Percentiles rank a stretch among this genome's conserved stretches.
Conservation (phyloP, 2,797 vertebrate genomes). For the Protosalanx chinensis region DNA sequence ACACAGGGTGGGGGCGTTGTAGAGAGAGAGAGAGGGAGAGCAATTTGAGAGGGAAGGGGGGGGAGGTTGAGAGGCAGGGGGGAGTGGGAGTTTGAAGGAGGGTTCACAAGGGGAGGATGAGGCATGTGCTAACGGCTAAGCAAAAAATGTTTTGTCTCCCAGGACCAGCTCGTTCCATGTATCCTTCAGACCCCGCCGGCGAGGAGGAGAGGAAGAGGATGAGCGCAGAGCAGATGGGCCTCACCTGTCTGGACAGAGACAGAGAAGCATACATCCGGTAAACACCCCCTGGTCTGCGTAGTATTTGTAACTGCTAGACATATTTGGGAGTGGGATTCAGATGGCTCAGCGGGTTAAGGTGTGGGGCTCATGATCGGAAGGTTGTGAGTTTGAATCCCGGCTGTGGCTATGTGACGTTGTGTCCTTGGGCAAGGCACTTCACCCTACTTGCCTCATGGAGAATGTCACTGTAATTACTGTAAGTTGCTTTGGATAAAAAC, state of each 20-base stretch:
- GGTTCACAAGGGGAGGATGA: conserved; percentile 9
- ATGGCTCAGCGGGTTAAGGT: too few species aligned
- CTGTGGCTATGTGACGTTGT: too few species aligned
- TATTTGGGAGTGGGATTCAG: too few species aligned
- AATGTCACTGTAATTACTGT: too few species aligned
- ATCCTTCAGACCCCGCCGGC: conserved; percentile 77
- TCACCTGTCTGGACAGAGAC: conserved; percentile 77
- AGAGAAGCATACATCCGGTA: conserved; percentile 88
- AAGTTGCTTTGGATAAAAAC: too few species aligned
- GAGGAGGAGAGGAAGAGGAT: conserved; percentile 88
- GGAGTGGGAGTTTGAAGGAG: conserved; percentile 21
- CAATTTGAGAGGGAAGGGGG: neutral
- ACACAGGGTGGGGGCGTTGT: too few species aligned
- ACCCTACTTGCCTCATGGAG: too few species aligned
- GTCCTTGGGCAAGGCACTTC: too few species aligned
- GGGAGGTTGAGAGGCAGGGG: conserved; percentile 9
- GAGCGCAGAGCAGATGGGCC: conserved; percentile 85
- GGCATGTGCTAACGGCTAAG: conserved; percentile 31
- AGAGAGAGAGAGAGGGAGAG: too few species aligned
- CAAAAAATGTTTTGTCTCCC: conserved; percentile 44
- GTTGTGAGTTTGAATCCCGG: too few species aligned
- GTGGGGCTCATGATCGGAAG: too few species aligned
- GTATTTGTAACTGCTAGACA: too few species aligned
- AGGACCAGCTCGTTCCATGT: conserved; percentile 75
- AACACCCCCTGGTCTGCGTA: neutral